phyloP scores from a whole-genome alignment of 1,140 invertebrate species.

The Nylanderia fulva region DNA sequence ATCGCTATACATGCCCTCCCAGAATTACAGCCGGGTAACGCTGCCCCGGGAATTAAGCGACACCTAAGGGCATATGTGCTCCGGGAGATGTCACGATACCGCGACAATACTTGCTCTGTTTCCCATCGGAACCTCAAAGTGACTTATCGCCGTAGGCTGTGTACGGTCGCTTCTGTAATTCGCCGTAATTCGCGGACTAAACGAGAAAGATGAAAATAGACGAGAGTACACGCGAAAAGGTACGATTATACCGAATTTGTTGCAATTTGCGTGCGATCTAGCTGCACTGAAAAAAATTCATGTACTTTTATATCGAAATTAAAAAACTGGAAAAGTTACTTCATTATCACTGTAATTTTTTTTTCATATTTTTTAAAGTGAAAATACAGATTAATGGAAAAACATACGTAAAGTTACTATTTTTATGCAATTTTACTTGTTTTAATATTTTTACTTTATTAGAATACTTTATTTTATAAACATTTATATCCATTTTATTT shows the following conservation, averaged over 20 bases:
- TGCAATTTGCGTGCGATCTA: too few species aligned
- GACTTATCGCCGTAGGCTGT: slow-evolving; percentile 52
- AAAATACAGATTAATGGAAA: too few species aligned
- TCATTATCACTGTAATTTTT: too few species aligned
- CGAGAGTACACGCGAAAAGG: not conserved
- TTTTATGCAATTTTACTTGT: too few species aligned
- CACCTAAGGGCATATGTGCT: slow-evolving; percentile 69
- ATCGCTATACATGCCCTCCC: slow-evolving; percentile 71
- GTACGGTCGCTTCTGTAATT: slow-evolving; percentile 5
- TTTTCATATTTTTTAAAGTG: too few species aligned
- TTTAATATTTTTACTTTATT: too few species aligned
- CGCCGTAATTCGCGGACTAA: slow-evolving; percentile 5
- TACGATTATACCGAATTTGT: not conserved
- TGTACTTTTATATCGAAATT: too few species aligned
- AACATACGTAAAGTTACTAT: too few species aligned
- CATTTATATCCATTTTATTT: too few species aligned
- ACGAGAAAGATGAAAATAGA: not conserved
- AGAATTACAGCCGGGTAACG: slow-evolving; percentile 75
- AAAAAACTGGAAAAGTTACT: too few species aligned
- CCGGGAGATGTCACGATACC: slow-evolving; percentile 70
- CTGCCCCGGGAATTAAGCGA: slow-evolving; percentile 71
- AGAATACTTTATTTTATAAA: too few species aligned
- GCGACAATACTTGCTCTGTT: slow-evolving; percentile 59
- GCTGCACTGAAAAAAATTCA: too few species aligned
- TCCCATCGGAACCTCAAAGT: slow-evolving; percentile 59